Base-by-base conservation (phyloP, 2,888 invertebrate species). In the Caenorhabditis sp. region DNA sequence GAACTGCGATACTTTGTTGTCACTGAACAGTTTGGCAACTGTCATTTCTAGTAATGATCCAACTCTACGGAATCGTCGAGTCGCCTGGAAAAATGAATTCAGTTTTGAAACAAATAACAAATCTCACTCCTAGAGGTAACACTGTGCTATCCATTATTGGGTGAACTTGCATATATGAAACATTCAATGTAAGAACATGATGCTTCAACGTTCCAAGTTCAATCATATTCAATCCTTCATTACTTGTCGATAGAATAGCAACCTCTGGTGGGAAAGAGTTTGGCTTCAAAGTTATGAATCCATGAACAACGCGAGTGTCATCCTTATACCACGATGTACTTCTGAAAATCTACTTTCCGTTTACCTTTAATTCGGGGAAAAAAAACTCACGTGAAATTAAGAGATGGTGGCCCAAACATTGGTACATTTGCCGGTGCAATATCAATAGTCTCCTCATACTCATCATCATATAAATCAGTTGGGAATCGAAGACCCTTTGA, bases 391-490 rank as follows among this genome's bases (percentile, higher is more conserved):
- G 86, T 88, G 49, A 84, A 79, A 63, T 88, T 88, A 17, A 88
- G 64, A 0, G 86, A 86, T 6, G 88, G 88, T 12, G 88, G 83
- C 2, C 88, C 88, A 69, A 88, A 88, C 88, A 88, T 87, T 27
- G 88, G 84, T 2, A 88, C 87, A 49, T 84, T 80, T 0, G 88
- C 82, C 1, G 87, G 86, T 36, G 81, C 69, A 51, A 88, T 82
- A 62, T 85, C 84, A 58, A 87, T 73, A 6, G 79, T 73, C 66
- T 87, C 87, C 64, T 84, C 84, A 69, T 87, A 87, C 49, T 84
- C 83, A 14, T 59, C 69, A 17, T 73, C 69, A 53, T 81, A 78
- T 63, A 87, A 78, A 67, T 88, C 86, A 1, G 85, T 84, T 19
- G 87, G 87, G 67, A 81, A 88, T 6, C 87, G 80, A 6, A 82